A percentile compares a stretch with the other conserved stretches of the same genome.
phyloP scores from a whole-genome alignment of 2,888 invertebrate species.

The Glyphotaelius pellucidus region DNA sequence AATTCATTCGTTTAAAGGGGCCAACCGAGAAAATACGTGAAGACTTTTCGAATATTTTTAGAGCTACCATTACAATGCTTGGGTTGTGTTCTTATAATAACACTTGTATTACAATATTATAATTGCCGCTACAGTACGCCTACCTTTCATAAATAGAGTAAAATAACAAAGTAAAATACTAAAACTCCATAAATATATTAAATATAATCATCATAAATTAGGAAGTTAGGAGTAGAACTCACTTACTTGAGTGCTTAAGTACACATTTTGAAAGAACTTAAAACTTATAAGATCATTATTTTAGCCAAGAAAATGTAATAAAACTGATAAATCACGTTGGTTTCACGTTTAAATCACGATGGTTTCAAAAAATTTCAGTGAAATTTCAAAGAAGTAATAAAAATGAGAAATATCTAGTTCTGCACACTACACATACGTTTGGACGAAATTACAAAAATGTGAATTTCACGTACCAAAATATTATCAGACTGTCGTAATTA shows the following conservation, averaged over 20 bases:
- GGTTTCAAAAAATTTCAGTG: neutral
- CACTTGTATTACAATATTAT: neutral
- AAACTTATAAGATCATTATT: neutral
- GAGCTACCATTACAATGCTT: neutral
- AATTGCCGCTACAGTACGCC: neutral
- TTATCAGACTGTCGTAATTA: too few species aligned
- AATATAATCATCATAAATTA: neutral
- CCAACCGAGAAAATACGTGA: neutral
- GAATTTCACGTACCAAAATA: too few species aligned
- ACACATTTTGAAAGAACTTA: neutral
- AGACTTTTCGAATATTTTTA: neutral
- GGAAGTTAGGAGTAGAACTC: neutral
- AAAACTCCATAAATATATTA: neutral
- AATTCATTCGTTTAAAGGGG: constrained; percentile 23
- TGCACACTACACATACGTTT: too few species aligned
- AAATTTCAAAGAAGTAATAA: neutral
- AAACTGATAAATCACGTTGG: neutral
- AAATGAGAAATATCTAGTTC: neutral
- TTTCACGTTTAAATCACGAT: neutral
- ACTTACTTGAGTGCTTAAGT: neutral
- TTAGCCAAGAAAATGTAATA: neutral
- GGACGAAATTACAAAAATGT: too few species aligned
- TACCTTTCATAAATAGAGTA: neutral
- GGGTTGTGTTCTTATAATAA: neutral
- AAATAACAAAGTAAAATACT: neutral